These are phyloP conservation scores for Stegostoma tigrinum DNA, from an alignment of 2,113 vertebrate genomes.

Conservation along the genomic window DNA sequence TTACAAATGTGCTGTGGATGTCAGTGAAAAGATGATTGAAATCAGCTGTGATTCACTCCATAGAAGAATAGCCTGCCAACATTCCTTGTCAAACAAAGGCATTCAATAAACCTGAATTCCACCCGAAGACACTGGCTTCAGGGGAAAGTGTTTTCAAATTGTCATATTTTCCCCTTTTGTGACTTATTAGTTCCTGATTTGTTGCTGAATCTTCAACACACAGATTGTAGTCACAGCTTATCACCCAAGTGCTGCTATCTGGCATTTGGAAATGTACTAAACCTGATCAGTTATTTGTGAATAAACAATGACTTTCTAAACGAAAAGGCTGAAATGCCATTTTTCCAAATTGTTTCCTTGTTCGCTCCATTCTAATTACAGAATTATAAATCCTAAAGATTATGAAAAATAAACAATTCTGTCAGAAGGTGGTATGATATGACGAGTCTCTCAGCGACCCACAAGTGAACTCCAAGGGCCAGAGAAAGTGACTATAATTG, in stretches of 20 bases:
- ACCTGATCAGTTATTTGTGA: neutral
- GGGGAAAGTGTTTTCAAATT: neutral
- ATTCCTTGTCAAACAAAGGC: neutral
- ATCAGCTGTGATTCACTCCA: neutral
- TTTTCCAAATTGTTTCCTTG: constrained; percentile 17
- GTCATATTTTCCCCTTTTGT: neutral
- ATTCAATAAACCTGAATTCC: neutral
- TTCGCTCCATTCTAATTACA: neutral
- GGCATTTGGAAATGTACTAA: neutral
- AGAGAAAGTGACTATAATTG: neutral
- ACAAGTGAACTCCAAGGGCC: neutral
- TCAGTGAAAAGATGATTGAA: neutral
- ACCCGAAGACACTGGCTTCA: neutral
- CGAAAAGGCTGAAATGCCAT: neutral
- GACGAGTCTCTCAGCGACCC: neutral
- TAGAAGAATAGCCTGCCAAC: neutral
- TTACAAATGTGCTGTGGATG: neutral
- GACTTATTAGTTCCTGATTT: neutral
- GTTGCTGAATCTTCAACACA: neutral
- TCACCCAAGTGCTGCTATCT: neutral
- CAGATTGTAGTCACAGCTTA: neutral
- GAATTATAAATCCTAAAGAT: neutral
- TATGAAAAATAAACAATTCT: constrained; percentile 7
- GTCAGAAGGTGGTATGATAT: constrained; percentile 1
- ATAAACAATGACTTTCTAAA: neutral